Base-by-base conservation (phyloP, 92 coral and sea anemone genomes). In the Zoanthus sansibaricus region DNA sequence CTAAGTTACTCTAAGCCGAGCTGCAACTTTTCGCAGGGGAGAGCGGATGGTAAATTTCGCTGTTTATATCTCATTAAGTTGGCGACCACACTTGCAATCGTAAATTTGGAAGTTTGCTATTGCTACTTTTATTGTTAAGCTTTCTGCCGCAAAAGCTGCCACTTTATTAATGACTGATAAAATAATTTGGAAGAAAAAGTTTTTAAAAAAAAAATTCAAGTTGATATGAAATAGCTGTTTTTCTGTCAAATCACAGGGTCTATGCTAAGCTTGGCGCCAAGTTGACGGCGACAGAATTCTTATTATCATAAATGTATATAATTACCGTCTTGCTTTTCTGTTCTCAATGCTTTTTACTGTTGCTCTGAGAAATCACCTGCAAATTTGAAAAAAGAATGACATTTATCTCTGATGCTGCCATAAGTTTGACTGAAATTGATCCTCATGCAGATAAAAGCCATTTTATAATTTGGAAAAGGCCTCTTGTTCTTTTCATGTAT, bases 321-420 rank as follows among this genome's bases (percentile, higher is more conserved):
- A 80, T 67, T 80, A 67, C 66, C 73, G 85, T 37, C 75, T 80
- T 8, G 56, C 46, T 80, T 68, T 80, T 70, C 12, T 49, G 9
- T 47, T 45, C 73, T 30, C 37, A 15, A 80, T 66, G 75, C 56
- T 80, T 18, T 70, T 5, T 42, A 46, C 75, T 67, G 16, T 66
- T 66, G 21, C 62, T 66, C 11, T 66, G 49, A 44, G 37, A 21
- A 64, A 80, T 80, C 85, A 80, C 85, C 85, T 80, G 85, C 85
- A 80, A 64, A 49, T 21, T n/a, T 66, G 61, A 46, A 44, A 80
- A 45, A 51, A 18, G 45, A 13, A 45, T 80, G 72, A 58, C 83
- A 78, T 30, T 48, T 78, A 58, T 78, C 71, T 21, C 58, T 42
- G 45, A 16, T 64, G 72, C 58, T 66, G 45, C 45, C 85, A 62